phyloP scores from a whole-genome alignment of 2,113 vertebrate species.

The Hydrolagus affinis region DNA sequence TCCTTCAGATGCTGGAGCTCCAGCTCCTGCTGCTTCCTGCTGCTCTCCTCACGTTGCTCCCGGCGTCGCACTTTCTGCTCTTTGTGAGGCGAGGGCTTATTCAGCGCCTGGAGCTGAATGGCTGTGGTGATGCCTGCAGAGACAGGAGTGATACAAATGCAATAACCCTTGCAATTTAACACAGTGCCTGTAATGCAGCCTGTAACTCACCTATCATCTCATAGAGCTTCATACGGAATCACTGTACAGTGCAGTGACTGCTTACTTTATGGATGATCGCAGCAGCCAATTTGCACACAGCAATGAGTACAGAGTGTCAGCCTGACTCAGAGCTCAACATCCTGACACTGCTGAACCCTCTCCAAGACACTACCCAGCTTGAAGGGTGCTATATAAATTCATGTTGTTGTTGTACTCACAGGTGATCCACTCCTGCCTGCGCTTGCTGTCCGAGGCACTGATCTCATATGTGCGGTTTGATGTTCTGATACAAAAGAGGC shows the following conservation, averaged over 20 bases:
- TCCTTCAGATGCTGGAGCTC: constrained; percentile 38
- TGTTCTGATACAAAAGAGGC: constrained; percentile 62
- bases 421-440: constrained; percentile 59
- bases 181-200: no score
- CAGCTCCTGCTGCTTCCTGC: constrained; percentile 37
- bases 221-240: neutral
- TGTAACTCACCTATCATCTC: no score
- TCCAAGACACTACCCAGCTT: no score
- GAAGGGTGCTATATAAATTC: no score
- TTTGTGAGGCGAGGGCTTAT: constrained; percentile 51
- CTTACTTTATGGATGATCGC: no score
- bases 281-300: no score
- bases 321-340: no score
- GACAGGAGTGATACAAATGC: neutral
- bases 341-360: no score
- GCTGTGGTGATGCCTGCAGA: constrained; percentile 53
- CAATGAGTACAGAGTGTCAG: no score
- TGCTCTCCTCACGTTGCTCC: constrained; percentile 47
- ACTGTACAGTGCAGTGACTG: neutral
- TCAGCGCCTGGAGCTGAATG: constrained; percentile 49
- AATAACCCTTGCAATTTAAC: neutral
- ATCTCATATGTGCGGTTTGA: constrained; percentile 59
- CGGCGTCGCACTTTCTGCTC: constrained; percentile 55
- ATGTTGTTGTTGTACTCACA: no score
- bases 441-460: constrained; percentile 59